These are phyloP conservation scores for Tichodroma muraria DNA, from an alignment of 2,113 vertebrate genomes.

Conservation along the genomic window DNA sequence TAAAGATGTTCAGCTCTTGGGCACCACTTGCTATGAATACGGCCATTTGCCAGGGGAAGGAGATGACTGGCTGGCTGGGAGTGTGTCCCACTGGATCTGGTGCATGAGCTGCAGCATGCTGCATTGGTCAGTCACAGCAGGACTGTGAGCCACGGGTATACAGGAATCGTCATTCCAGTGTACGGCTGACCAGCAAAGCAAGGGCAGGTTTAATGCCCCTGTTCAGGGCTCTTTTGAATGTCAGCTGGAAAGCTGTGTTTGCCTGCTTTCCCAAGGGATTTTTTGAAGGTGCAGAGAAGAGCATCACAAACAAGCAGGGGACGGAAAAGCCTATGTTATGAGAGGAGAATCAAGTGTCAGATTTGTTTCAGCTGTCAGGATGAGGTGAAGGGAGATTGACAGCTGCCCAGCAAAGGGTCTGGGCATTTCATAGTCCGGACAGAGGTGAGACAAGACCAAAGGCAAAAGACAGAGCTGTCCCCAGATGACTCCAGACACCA, in stretches of 20 bases:
- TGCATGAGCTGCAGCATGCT: background rate
- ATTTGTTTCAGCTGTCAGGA: background rate
- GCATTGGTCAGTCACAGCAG: background rate
- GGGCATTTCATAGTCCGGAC: background rate
- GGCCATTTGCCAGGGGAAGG: background rate
- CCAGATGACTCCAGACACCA: background rate
- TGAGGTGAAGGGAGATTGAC: background rate
- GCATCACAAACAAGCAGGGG: background rate
- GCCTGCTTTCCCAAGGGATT: background rate
- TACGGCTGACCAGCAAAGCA: background rate
- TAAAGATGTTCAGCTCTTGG: background rate
- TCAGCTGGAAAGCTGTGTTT: background rate
- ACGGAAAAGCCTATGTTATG: background rate
- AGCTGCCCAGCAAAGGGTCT: background rate
- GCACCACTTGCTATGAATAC: background rate
- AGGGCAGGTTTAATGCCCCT: background rate
- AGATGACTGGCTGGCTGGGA: background rate
- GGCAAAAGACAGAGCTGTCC: background rate
- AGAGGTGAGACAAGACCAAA: background rate
- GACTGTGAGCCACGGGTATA: background rate
- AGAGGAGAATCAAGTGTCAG: background rate
- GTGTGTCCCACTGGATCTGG: background rate
- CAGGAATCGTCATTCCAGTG: accelerated
- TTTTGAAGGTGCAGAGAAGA: background rate
- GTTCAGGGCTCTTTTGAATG: background rate